Conservation (phyloP, 2,113 vertebrate genomes). For the Acanthisitta chloris region DNA sequence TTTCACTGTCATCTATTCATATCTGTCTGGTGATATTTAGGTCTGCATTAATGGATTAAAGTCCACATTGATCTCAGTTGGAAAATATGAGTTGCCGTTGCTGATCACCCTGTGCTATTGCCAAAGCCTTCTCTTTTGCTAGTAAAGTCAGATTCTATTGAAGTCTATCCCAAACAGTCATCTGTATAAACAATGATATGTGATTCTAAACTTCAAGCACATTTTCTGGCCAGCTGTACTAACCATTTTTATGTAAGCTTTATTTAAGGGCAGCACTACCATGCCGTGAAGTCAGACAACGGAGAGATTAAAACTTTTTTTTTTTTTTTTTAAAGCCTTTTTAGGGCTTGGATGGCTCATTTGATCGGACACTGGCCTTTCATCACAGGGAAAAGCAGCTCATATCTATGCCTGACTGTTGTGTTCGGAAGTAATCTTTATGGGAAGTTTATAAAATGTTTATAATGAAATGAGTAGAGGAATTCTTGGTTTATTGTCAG, state of each 20-base stretch:
- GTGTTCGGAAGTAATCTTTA: slow-evolving; percentile 24
- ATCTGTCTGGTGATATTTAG: slow-evolving; percentile 71
- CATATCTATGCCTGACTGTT: not conserved
- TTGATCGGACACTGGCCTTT: slow-evolving; percentile 32
- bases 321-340: slow-evolving; percentile 42
- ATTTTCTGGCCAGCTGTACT: slow-evolving; percentile 89
- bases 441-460: not conserved
- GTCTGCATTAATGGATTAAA: slow-evolving; percentile 65
- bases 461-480: not conserved
- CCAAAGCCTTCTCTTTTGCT: slow-evolving; percentile 67
- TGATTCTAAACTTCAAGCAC: slow-evolving; percentile 88
- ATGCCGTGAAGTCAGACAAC: slow-evolving; percentile 62
- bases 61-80: slow-evolving; percentile 72
- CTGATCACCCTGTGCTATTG: slow-evolving; percentile 70
- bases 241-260: slow-evolving; percentile 78
- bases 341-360: slow-evolving; percentile 38
- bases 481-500: slow-evolving; percentile 12
- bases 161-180: slow-evolving; percentile 85
- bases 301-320: slow-evolving; percentile 54
- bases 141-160: slow-evolving; percentile 79
- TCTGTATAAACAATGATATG: slow-evolving; percentile 93
- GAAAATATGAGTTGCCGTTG: slow-evolving; percentile 73
- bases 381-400: not conserved
- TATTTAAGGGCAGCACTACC: slow-evolving; percentile 63
- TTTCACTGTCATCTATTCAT: slow-evolving; percentile 61